phyloP scores from a whole-genome alignment of 2,113 vertebrate genomes.

The Sialia sialis region DNA sequence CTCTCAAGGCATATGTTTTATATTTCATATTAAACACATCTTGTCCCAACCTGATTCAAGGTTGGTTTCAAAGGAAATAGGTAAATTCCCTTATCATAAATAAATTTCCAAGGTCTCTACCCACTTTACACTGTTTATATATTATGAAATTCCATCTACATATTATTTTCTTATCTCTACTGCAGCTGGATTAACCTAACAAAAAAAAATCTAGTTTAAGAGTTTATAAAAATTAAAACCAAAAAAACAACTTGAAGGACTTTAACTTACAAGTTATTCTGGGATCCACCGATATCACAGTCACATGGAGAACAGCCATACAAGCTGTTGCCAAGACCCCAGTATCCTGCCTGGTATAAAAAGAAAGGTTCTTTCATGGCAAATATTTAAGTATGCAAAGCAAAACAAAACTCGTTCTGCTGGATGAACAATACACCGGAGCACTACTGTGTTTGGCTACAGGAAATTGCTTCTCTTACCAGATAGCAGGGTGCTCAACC shows the following conservation, averaged over 20 bases:
- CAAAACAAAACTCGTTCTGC: neutral
- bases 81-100: neutral
- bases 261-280: conserved; percentile 71
- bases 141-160: neutral
- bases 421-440: neutral
- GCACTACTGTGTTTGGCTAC: neutral
- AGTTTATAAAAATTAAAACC: neutral
- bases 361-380: neutral
- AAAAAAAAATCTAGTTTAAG: neutral
- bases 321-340: conserved; percentile 79
- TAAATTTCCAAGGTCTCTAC: neutral
- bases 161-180: neutral
- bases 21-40: neutral
- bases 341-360: conserved; percentile 78
- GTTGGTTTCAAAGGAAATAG: neutral
- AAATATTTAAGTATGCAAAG: neutral
- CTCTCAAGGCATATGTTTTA: neutral
- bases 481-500: neutral
- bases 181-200: neutral
- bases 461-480: neutral
- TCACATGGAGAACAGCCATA: conserved; percentile 80
- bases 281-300: conserved; percentile 85
- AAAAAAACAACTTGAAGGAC: neutral
- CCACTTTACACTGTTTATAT: neutral
- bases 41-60: neutral